phyloP scores from a whole-genome alignment of 1,140 invertebrate species.

The Grapholita molesta region DNA sequence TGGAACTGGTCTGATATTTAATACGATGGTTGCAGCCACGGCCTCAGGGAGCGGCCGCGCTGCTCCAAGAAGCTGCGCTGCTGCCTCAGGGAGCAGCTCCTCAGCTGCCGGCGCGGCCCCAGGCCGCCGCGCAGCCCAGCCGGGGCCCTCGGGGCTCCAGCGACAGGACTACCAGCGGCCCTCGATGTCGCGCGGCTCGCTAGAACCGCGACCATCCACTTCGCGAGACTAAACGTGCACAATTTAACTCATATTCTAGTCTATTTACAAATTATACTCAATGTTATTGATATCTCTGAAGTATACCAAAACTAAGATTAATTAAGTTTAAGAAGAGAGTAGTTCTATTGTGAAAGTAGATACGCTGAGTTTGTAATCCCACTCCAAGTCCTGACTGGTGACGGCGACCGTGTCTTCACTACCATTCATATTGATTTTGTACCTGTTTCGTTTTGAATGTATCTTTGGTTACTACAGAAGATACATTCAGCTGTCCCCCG shows the following conservation, averaged over 20 bases:
- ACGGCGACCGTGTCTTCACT: neutral
- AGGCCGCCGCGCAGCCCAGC: neutral
- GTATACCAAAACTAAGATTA: slow-evolving; percentile 5
- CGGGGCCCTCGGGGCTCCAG: neutral
- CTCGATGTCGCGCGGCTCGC: neutral
- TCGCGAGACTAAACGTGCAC: slow-evolving; percentile 35
- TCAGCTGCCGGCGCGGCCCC: neutral
- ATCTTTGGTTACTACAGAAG: too few species aligned
- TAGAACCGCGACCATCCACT: neutral
- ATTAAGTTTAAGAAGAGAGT: neutral
- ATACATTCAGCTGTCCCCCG: neutral
- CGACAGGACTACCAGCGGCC: neutral
- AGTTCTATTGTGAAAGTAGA: neutral
- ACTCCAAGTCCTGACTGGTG: neutral
- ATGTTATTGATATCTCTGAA: slow-evolving; percentile 22
- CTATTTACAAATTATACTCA: slow-evolving; percentile 28
- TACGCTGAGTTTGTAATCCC: neutral
- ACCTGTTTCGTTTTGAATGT: too few species aligned
- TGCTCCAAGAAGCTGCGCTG: neutral
- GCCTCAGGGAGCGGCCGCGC: neutral
- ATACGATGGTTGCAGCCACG: too few species aligned
- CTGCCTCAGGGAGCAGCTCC: neutral
- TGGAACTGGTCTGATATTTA: too few species aligned
- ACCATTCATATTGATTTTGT: neutral
- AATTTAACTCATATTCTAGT: slow-evolving; percentile 28